A percentile compares a stretch with the other conserved stretches of the same genome.
Conservation (phyloP, 2,113 vertebrate genomes). For the Pandion haliaetus region DNA sequence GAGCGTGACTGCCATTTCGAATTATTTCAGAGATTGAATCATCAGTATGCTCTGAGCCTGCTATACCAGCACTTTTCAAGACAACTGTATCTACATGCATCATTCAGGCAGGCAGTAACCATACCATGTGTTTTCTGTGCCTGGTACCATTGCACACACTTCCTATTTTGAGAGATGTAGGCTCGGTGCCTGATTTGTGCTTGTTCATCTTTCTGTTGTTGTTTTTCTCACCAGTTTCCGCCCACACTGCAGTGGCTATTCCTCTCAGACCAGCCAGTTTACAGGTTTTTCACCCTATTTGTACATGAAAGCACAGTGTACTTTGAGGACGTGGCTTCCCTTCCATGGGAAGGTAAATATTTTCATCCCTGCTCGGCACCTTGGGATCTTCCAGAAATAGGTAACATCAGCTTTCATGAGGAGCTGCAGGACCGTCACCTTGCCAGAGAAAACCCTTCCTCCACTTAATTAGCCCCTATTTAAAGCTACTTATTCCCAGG, state of each 20-base stretch:
- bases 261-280: neutral
- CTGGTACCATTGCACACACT: neutral
- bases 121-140: neutral
- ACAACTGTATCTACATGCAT: neutral
- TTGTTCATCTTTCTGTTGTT: neutral
- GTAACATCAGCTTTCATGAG: neutral
- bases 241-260: neutral
- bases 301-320: neutral
- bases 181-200: neutral
- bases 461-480: neutral
- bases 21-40: constrained; percentile 48
- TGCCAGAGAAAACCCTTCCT: neutral
- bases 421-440: neutral
- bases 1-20: constrained; percentile 24
- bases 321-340: neutral
- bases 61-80: constrained; percentile 39
- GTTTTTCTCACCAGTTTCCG: neutral
- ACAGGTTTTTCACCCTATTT: neutral
- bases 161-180: neutral
- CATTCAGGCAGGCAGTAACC: neutral
- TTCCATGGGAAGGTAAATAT: neutral
- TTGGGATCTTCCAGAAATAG: neutral
- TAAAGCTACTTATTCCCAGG: neutral
- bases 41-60: constrained; percentile 31
- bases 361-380: neutral